Conservation (phyloP, 2,113 vertebrate species). For the Misgurnus anguillicaudatus region DNA sequence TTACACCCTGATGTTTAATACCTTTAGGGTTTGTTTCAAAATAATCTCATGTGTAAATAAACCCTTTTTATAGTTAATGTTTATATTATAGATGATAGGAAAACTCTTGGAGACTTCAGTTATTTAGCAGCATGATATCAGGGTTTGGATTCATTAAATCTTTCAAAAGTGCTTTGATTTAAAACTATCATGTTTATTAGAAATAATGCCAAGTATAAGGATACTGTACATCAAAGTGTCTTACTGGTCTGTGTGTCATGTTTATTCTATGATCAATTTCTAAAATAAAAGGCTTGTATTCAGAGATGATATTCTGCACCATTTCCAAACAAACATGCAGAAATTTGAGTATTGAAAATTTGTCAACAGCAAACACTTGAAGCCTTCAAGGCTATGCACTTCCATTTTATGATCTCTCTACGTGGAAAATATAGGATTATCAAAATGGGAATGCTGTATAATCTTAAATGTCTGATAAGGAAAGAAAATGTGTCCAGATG, state of each 20-base stretch:
- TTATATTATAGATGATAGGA: background rate
- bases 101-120: background rate
- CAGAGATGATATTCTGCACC: background rate
- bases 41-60: too few relatives aligned
- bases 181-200: constrained; percentile 12
- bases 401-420: background rate
- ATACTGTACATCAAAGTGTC: too few relatives aligned
- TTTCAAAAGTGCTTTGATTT: constrained; percentile 9
- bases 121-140: constrained; percentile 3
- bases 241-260: background rate
- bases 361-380: too few relatives aligned
- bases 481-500: constrained; percentile 3
- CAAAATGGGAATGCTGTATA: background rate
- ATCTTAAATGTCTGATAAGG: background rate
- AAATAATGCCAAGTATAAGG: too few relatives aligned
- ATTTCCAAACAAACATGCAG: too few relatives aligned
- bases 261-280: background rate
- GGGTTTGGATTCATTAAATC: background rate
- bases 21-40: too few relatives aligned
- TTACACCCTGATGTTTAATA: too few relatives aligned
- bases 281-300: background rate
- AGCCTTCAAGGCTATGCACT: background rate
- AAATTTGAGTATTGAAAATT: too few relatives aligned
- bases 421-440: background rate
- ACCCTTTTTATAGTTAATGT: too few relatives aligned